phyloP scores from a whole-genome alignment of 2,888 invertebrate genomes.

The Melitaea athalia region DNA sequence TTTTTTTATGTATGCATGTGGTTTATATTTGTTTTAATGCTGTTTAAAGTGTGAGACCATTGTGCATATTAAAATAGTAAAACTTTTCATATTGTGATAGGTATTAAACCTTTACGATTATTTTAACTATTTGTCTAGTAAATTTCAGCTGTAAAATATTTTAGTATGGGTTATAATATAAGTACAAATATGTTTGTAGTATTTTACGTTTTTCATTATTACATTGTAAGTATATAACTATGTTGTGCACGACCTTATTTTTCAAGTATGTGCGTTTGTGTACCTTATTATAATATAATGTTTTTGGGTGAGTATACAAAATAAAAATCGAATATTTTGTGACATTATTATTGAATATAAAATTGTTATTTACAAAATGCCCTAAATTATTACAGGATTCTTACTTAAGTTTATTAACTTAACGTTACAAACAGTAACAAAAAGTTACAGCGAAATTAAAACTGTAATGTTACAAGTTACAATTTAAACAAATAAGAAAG shows the following conservation, averaged over 20 bases:
- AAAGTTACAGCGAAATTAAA: background rate
- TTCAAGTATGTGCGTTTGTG: background rate
- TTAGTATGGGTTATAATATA: too few species aligned
- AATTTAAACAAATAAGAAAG: background rate
- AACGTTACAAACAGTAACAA: slow-evolving; percentile 1
- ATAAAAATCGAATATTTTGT: slow-evolving; percentile 22
- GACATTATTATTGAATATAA: slow-evolving; percentile 32
- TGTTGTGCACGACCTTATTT: too few species aligned
- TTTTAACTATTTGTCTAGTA: background rate
- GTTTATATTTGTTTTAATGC: background rate
- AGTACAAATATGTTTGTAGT: too few species aligned
- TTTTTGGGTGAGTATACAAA: background rate
- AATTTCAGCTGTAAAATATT: background rate
- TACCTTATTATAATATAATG: background rate
- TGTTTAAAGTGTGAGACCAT: background rate
- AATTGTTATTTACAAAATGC: slow-evolving; percentile 41
- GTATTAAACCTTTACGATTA: background rate
- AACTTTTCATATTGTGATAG: background rate
- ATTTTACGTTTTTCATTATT: too few species aligned
- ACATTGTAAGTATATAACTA: too few species aligned
- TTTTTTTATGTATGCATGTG: slow-evolving; percentile 31
- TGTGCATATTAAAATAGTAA: background rate
- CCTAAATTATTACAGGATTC: slow-evolving; percentile 17
- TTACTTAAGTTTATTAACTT: slow-evolving; percentile 4
- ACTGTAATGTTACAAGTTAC: background rate